A percentile compares a stretch with the other conserved stretches of the same genome.
Conservation (phyloP, 1,140 invertebrate genomes). For the Drosophila murphyi region DNA sequence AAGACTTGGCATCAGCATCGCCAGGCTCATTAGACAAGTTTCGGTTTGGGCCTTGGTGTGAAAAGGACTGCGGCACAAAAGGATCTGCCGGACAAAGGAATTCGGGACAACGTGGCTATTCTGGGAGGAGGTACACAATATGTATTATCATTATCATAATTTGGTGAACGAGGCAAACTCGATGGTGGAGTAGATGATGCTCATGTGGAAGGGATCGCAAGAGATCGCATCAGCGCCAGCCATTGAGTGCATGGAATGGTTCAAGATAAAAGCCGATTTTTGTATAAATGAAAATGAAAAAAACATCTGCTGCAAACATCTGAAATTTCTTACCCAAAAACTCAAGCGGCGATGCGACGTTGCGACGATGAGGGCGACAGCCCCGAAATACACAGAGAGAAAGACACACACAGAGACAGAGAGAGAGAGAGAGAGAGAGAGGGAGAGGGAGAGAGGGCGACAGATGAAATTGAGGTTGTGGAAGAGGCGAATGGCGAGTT, state of each 20-base stretch:
- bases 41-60: constrained; percentile 30
- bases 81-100: constrained; percentile 20
- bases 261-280: constrained; percentile 63
- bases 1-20: constrained; percentile 39
- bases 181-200: constrained; percentile 17
- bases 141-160: constrained; percentile 62
- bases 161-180: constrained; percentile 37
- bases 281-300: constrained; percentile 46
- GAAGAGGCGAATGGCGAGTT: constrained; percentile 9
- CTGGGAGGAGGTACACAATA: constrained; percentile 26
- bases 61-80: constrained; percentile 50
- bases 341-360: constrained; percentile 10
- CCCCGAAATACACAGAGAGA: constrained; percentile 1
- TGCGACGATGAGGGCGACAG: constrained; percentile 6
- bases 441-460: background rate
- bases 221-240: constrained; percentile 53
- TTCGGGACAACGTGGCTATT: background rate
- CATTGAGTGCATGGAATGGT: constrained; percentile 46
- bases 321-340: constrained; percentile 54
- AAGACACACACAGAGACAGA: too few relatives aligned
- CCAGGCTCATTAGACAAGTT: constrained; percentile 41
- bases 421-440: background rate
- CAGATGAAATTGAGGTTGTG: constrained; percentile 14
- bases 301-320: constrained; percentile 70
- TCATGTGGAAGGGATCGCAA: constrained; percentile 26